phyloP scores from a whole-genome alignment of 1,140 invertebrate species.

The Maniola jurtina region DNA sequence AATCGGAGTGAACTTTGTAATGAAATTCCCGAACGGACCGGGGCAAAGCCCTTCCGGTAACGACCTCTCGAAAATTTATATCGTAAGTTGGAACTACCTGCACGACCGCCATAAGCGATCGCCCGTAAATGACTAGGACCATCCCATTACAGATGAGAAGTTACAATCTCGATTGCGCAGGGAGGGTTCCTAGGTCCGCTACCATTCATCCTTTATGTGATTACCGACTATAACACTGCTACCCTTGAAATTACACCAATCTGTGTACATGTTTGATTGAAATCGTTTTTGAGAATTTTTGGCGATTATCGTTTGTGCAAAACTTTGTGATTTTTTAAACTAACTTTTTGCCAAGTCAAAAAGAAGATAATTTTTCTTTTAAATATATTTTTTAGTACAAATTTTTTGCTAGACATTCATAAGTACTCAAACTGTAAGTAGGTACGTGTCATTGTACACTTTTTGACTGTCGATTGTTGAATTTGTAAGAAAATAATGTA shows the following conservation, averaged over 20 bases:
- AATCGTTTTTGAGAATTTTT: not conserved
- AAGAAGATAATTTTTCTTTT: no score
- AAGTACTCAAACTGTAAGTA: no score
- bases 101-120: slow-evolving; percentile 25
- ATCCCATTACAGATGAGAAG: slow-evolving; percentile 23
- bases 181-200: not conserved
- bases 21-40: slow-evolving; percentile 11
- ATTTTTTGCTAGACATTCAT: no score
- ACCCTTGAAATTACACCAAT: slow-evolving; percentile 5
- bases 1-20: slow-evolving; percentile 10
- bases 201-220: slow-evolving; percentile 11
- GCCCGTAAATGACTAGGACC: slow-evolving; percentile 24
- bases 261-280: not conserved
- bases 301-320: not conserved
- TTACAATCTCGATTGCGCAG: slow-evolving; percentile 19
- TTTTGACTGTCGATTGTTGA: no score
- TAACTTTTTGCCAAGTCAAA: no score
- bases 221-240: slow-evolving; percentile 7
- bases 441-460: no score
- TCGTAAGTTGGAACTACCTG: slow-evolving; percentile 26
- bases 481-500: no score
- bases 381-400: no score
- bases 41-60: not conserved
- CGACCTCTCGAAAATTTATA: slow-evolving; percentile 20
- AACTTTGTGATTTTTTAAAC: not conserved